Evolutionary conservation across 2,888 invertebrate genomes (phyloP).

Genomic region (Nomada ferruginata): DNA sequence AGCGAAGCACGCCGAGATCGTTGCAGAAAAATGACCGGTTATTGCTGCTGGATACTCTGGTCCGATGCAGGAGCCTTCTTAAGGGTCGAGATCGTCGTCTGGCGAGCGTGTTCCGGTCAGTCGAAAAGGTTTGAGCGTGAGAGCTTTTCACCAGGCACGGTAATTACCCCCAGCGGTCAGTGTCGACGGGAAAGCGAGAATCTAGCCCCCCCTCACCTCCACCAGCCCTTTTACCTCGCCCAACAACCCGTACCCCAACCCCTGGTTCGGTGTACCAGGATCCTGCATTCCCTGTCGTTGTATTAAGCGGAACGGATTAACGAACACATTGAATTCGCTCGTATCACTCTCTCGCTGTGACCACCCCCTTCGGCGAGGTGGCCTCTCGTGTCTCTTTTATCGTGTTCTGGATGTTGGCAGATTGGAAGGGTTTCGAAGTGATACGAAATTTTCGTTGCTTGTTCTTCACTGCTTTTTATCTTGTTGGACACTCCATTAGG

Average conservation of each 20-base stretch:
- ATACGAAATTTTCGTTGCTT: not conserved
- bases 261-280: slow-evolving; percentile 42
- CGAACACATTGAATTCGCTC: slow-evolving; percentile 52
- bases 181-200: slow-evolving; percentile 68
- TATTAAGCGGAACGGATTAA: slow-evolving; percentile 65
- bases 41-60: slow-evolving; percentile 49
- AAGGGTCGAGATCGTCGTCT: slow-evolving; percentile 56
- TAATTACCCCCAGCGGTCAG: slow-evolving; percentile 82
- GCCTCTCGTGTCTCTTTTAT: not conserved
- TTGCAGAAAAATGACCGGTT: slow-evolving; percentile 81
- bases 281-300: slow-evolving; percentile 56
- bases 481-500: too few species aligned
- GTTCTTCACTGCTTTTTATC: not conserved
- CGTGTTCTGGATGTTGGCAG: not conserved
- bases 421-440: not conserved
- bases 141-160: slow-evolving; percentile 78
- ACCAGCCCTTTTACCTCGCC: not conserved
- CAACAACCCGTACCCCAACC: not conserved
- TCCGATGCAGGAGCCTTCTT: slow-evolving; percentile 57
- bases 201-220: slow-evolving; percentile 34
- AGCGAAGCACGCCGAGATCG: slow-evolving; percentile 48
- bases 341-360: slow-evolving; percentile 10
- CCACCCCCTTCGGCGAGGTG: slow-evolving; percentile 26
- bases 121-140: slow-evolving; percentile 80
- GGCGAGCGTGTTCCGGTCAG: slow-evolving; percentile 42